Base-by-base conservation (phyloP, 2,888 invertebrate genomes). In the Drosophila niveifrons region DNA sequence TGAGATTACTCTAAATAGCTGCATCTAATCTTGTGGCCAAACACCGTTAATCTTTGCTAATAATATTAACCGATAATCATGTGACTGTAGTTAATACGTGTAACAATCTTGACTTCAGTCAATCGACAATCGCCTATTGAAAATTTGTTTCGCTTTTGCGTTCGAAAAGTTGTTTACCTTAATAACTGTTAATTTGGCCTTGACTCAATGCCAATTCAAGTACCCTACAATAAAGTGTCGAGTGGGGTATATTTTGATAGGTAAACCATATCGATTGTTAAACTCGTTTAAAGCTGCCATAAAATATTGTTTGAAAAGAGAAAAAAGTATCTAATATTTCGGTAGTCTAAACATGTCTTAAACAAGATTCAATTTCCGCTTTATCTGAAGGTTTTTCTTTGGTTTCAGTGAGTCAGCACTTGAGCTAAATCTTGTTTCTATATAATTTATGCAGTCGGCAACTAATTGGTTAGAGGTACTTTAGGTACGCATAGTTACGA, bases 141-240 rank as follows among this genome's bases (percentile, higher is more conserved):
- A 68, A 65, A 51, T 56, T 57, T 17, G 31, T 13, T 46, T 36
- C 2, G 53, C 28, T 66, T 66, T 52, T 18, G 18, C 23, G 48
- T 43, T 50, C 34, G 23, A 39, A 47, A 61, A 65, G 48, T 66
- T 62, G 73, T 50, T 86, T 51, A 58, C 53, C 69, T 80, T 72
- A 75, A 63, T 72, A 72, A 65, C 61, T 65, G 75, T 68, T 78
- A 72, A 77, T 69, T 69, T 66, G 41, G 47, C 71, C 73, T 73
- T 75, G 80, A 43, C 44, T 50, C 62, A 73, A 62, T 72, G 72
- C 28, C 77, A 72, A 52, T 59, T 59, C 44, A 7, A 56, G 56
- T 71, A 62, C 73, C 46, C 61, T 61, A 44, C 8, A 13, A 11
- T 9, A 10, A 7, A 39, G 10, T n/a, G 10, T n/a, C 13, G 8